These are phyloP conservation scores for Rhinogobio ventralis DNA, from an alignment of 2,797 vertebrate genomes.

Conservation along the genomic window DNA sequence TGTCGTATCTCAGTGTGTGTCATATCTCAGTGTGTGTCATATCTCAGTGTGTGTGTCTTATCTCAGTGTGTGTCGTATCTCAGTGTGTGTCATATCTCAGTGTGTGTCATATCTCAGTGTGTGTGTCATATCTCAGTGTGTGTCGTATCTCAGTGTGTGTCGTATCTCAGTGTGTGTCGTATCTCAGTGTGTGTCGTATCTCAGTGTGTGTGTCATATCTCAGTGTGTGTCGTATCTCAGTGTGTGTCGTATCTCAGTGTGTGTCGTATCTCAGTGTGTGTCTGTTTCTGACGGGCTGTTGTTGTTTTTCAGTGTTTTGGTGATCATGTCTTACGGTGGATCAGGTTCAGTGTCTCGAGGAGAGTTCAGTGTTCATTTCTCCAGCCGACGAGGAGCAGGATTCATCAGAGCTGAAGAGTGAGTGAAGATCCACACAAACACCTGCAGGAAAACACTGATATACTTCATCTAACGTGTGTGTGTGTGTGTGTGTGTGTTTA, in stretches of 20 bases:
- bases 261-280: not conserved
- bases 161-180: no score
- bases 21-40: no score
- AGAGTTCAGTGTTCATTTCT: conserved; percentile 82
- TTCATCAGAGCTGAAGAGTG: conserved; percentile 80
- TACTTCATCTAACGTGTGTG: not conserved
- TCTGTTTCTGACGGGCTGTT: no score
- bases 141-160: no score
- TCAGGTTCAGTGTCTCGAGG: conserved; percentile 74
- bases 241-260: no score
- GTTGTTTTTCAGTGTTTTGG: not conserved
- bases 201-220: not conserved
- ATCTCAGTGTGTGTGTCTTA: no score
- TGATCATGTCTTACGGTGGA: conserved; percentile 25
- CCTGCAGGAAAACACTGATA: not conserved
- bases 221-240: not conserved
- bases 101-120: no score
- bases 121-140: no score
- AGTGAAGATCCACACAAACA: not conserved
- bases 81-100: no score
- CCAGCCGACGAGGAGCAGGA: conserved; percentile 71
- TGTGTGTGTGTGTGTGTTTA: not conserved
- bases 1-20: no score
- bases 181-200: no score
- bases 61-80: no score